Base-by-base conservation (phyloP, 2,888 invertebrate genomes). In the Melikaiella ostensackeni region DNA sequence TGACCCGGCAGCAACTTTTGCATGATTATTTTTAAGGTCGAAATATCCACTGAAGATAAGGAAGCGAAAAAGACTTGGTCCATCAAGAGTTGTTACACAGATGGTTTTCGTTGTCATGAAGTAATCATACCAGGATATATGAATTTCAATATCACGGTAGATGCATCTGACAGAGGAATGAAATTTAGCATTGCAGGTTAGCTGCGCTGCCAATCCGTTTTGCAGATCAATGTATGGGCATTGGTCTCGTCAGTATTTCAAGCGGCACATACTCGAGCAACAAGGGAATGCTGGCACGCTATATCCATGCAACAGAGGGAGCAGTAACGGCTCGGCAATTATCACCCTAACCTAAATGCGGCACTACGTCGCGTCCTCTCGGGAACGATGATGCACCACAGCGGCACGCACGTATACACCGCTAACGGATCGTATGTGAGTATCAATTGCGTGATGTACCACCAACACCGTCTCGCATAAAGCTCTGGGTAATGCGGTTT, bases 261-360 rank as follows among this genome's bases (percentile, higher is more conserved):
- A 50, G n/a, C 50, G 78, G 78, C 78, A 66, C 80, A 80, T 82
- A 76, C 77, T 76, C 81, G 64, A 79, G 75, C 78, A 78, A 70
- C 75, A 75, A 35, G 75, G 76, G 81, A 78, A 78, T 80, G 76
- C 79, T 81, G n/a, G 75, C 76, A 78, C 79, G 79, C 79, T 82
- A 78, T 77, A 78, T 79, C 76, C 78, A 78, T n/a, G 55, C 13
- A 79, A 80, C 81, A 78, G 74, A 78, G 78, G 79, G 81, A 84
- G 80, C 85, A 82, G 85, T 84, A 86, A 85, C 86, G 85, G 85
- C 83, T 81, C 83, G 80, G 86, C 87, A 88, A 89, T 90, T 89
- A 89, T 88, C 89, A 85, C 86, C 84, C 87, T 80, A 84, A 86
- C 86, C 86, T 82, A 86, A 87, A 87, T 86, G 85, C 84, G 19